Conservation (phyloP, 2,797 vertebrate species). For the Streptopelia turtur region DNA sequence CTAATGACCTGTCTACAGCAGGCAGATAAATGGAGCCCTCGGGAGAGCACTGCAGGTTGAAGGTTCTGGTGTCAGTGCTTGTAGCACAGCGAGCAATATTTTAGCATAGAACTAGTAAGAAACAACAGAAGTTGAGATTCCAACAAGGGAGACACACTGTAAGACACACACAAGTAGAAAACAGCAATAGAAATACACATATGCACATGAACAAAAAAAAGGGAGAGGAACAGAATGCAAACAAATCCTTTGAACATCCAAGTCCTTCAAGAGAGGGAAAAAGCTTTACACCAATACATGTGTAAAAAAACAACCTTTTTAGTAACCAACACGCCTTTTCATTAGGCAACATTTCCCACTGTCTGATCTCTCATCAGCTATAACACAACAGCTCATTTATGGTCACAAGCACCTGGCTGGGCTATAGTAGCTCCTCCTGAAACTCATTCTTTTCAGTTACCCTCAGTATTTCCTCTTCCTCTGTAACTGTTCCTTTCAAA, state of each 20-base stretch:
- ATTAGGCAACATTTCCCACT: neutral
- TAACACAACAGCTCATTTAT: neutral
- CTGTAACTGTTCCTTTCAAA: neutral
- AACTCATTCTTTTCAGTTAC: neutral
- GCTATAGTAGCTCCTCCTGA: neutral
- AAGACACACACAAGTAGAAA: neutral
- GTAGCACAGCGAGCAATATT: neutral
- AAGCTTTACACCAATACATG: neutral
- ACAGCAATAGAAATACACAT: neutral
- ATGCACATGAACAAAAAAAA: accelerated
- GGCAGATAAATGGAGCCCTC: neutral
- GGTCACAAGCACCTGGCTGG: neutral
- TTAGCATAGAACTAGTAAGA: neutral
- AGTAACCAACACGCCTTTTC: neutral
- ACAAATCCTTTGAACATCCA: neutral
- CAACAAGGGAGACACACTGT: neutral
- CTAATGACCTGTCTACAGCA: neutral
- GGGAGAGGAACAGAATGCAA: neutral
- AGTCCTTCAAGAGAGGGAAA: neutral
- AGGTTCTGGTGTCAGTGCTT: neutral
- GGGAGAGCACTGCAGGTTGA: neutral
- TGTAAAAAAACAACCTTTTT: neutral
- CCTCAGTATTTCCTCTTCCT: neutral
- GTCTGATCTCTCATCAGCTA: neutral
- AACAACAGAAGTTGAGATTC: neutral